Conservation (phyloP, 92 coral and sea anemone species). For the Phenganax subtilis region DNA sequence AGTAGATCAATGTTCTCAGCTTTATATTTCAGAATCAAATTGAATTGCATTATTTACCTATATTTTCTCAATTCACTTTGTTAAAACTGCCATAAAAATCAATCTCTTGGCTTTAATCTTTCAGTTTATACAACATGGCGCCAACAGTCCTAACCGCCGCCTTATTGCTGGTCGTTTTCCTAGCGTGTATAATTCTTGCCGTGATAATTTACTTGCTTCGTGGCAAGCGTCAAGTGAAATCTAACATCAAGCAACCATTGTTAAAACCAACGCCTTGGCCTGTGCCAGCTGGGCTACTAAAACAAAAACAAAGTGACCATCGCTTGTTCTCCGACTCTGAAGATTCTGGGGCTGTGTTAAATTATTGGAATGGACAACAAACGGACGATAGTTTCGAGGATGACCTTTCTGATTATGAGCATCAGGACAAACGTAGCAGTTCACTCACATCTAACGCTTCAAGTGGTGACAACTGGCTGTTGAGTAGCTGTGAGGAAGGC, state of each 20-base stretch:
- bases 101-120: background rate
- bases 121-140: background rate
- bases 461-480: conserved; percentile 14
- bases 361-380: conserved; percentile 5
- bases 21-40: too few species aligned
- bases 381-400: background rate
- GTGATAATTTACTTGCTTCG: conserved; percentile 4
- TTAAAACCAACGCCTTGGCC: conserved; percentile 5
- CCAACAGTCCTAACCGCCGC: background rate
- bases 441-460: conserved; percentile 9
- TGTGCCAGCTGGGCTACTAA: background rate
- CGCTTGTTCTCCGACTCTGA: conserved; percentile 21
- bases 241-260: background rate
- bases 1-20: too few species aligned
- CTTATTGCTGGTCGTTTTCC: background rate
- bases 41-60: too few species aligned
- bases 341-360: conserved; percentile 5
- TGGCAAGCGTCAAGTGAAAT: background rate
- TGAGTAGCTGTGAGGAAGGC: conserved; percentile 25
- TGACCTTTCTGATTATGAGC: conserved; percentile 27
- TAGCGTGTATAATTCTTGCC: conserved; percentile 12
- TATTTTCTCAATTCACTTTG: too few species aligned
- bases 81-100: background rate
- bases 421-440: background rate
- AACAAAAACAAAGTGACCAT: conserved; percentile 15